Conservation (phyloP, 2,888 invertebrate genomes). For the Thera obeliscata region DNA sequence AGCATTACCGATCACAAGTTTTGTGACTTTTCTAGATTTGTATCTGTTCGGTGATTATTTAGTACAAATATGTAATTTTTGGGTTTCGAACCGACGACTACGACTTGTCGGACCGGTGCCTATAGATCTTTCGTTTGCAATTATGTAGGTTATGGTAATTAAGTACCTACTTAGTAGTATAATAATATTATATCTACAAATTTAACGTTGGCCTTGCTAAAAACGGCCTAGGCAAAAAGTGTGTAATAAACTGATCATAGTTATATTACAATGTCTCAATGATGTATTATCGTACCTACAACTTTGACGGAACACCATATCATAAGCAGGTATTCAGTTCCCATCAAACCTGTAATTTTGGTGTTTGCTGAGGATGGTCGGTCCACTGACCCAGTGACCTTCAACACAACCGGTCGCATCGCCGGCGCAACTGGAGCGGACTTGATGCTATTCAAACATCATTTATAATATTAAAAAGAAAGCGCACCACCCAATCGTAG, state of each 20-base stretch:
- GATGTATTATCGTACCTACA: not conserved
- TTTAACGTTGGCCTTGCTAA: not conserved
- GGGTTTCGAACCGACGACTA: no score
- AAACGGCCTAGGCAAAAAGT: not conserved
- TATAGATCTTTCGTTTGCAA: no score
- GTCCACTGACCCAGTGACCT: constrained; percentile 79
- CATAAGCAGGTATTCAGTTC: constrained; percentile 9
- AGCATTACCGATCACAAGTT: no score
- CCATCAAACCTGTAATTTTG: constrained; percentile 31
- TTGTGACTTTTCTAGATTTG: no score
- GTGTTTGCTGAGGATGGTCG: constrained; percentile 37
- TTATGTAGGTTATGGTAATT: no score
- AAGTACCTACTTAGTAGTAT: no score
- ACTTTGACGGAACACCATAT: not conserved
- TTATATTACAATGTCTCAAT: no score
- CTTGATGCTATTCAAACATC: constrained; percentile 43
- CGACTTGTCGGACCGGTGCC: no score
- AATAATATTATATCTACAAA: no score
- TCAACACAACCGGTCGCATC: constrained; percentile 70
- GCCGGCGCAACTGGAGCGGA: constrained; percentile 59
- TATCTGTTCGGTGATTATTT: no score
- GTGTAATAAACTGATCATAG: not conserved
- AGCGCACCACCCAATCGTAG: constrained; percentile 38
- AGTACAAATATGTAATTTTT: no score
- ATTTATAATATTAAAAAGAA: constrained; percentile 59